A percentile compares a stretch with the other conserved stretches of the same genome.
Evolutionary conservation across 2,113 vertebrate species (phyloP).

Genomic region (Felis chaus): DNA sequence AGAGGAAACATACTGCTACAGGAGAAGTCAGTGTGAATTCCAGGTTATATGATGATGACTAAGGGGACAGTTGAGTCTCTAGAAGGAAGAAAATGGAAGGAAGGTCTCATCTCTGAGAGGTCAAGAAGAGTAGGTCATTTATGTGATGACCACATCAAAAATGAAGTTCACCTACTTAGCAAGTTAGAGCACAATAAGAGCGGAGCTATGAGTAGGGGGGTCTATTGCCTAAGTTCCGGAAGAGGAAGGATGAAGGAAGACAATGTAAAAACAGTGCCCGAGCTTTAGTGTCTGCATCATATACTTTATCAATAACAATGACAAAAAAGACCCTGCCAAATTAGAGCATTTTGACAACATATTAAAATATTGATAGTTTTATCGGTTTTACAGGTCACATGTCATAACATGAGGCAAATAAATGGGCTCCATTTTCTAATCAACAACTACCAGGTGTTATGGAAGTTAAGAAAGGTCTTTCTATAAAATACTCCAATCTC

Average conservation of each 20-base stretch:
- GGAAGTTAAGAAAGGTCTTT: background rate
- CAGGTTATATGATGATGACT: background rate
- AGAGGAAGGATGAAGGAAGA: background rate
- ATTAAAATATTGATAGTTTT: background rate
- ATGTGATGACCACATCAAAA: background rate
- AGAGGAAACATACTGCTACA: background rate
- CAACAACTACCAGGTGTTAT: background rate
- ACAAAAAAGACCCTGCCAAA: background rate
- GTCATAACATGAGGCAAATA: background rate
- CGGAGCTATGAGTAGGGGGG: background rate
- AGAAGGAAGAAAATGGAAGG: background rate
- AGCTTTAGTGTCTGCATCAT: background rate
- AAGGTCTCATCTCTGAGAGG: background rate
- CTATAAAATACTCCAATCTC: background rate
- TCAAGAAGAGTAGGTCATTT: background rate
- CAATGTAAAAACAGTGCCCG: background rate
- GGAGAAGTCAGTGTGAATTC: background rate
- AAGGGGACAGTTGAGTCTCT: background rate
- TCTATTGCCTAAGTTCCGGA: background rate
- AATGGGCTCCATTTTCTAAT: background rate
- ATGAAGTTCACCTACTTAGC: background rate
- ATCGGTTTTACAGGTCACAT: background rate
- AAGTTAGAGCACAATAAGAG: background rate
- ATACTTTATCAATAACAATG: background rate
- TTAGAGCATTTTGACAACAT: background rate